Conservation (phyloP, 1,140 invertebrate genomes). For the Trichonephila clavata region DNA sequence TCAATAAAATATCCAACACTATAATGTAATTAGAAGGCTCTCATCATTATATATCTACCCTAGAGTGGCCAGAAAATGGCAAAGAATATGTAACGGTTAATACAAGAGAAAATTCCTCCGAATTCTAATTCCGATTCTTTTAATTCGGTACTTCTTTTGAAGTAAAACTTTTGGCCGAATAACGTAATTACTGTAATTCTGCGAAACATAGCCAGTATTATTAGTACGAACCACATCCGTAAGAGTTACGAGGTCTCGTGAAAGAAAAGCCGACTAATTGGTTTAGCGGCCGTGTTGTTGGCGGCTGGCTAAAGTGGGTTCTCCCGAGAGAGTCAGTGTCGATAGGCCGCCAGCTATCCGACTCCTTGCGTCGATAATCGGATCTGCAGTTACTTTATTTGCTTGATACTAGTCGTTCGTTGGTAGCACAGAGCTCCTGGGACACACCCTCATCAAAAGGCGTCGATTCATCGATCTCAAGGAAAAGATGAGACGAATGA, state of each 20-base stretch:
- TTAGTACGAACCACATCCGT: conserved; percentile 9
- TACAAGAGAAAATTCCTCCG: not conserved
- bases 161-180: conserved; percentile 49
- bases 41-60: not conserved
- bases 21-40: not conserved
- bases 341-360: conserved; percentile 66
- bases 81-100: conserved; percentile 32
- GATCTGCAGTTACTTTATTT: conserved; percentile 72
- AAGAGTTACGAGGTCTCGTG: conserved; percentile 10
- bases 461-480: conserved; percentile 55
- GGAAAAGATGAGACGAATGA: not conserved
- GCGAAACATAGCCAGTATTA: conserved; percentile 11
- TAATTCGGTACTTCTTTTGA: conserved; percentile 20
- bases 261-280: conserved; percentile 60
- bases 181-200: conserved; percentile 64
- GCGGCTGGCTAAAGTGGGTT: conserved; percentile 53
- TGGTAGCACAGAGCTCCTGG: conserved; percentile 40
- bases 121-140: conserved; percentile 30
- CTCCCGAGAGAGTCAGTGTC: conserved; percentile 44
- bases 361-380: conserved; percentile 63
- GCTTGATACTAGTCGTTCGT: conserved; percentile 67
- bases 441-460: conserved; percentile 68
- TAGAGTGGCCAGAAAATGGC: conserved; percentile 6
- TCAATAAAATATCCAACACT: not conserved
- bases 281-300: conserved; percentile 61